Base-by-base conservation (phyloP, 1,140 invertebrate species). In the Drosophila nigrodunni region DNA sequence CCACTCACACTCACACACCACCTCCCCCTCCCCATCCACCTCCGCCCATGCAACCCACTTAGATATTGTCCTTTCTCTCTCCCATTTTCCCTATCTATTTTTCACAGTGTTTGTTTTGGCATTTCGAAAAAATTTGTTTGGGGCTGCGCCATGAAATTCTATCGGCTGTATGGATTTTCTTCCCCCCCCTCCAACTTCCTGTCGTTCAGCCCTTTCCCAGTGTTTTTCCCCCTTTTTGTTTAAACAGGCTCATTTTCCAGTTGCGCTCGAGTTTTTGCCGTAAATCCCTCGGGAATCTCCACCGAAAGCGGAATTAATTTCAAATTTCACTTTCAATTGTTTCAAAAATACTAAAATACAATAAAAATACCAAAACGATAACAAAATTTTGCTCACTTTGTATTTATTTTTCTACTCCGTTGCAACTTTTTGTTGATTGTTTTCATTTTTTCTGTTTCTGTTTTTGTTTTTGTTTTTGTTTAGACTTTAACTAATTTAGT, bases 281-380 rank as follows among this genome's bases (percentile, higher is more conserved):
- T 7, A 15, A 46, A 11, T 34, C 54, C 37, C 37, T 61, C 13
- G 41, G 18, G 58, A 44, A 67, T 67, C 52, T 76, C 49, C 50
- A 47, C 25, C 55, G 50, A 39, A 39, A 59, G 67, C 3, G 3
- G 73, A 77, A 87, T 87, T 88, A 88, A 88, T 87, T 87, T 85
- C 82, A 78, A 86, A 76, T 81, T 87, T 82, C 79, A 66, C 82
- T 87, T 87, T 87, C 79, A 79, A 74, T 82, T 70, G 43, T 25
- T 43, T 30, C 11, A 43, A 11, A 49, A 11, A 21, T 58, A 49
- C 13, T 35, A 21, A 15, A 49, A 50, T 21, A 34, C n/a, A 50
- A 30, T 1, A 18, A 21, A 47, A 46, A 46, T 8, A 18, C 8
- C 10, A 47, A 47, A 49, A 21, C 9, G 18, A 34, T 25, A 52